A percentile compares a stretch with the other conserved stretches of the same genome.
Conservation (phyloP, 1,140 invertebrate species). For the Dryas iulia region DNA sequence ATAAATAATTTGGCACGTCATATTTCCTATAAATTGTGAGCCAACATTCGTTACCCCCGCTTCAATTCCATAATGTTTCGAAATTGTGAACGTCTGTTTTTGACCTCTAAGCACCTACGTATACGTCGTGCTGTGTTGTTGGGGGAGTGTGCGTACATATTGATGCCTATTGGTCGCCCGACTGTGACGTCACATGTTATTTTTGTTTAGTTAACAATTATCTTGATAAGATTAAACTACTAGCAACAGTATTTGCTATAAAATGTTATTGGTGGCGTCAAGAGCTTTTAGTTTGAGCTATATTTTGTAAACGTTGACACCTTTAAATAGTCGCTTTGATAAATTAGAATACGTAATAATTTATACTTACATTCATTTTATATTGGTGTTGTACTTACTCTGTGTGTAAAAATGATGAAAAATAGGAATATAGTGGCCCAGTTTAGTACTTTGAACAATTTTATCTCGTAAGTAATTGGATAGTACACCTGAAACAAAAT, state of each 20-base stretch:
- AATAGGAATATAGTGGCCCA: conserved; percentile 60
- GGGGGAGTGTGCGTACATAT: conserved; percentile 56
- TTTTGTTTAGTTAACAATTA: conserved; percentile 58
- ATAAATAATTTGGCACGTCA: conserved; percentile 19
- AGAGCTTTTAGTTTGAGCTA: conserved; percentile 44
- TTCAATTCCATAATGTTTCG: conserved; percentile 9
- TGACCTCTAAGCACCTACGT: conserved; percentile 39
- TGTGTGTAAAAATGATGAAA: conserved; percentile 46
- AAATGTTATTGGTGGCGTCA: conserved; percentile 37
- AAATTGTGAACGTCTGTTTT: conserved; percentile 35
- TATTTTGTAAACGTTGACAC: conserved; percentile 25
- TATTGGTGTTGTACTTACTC: background rate
- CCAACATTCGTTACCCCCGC: conserved; percentile 14
- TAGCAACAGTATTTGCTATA: conserved; percentile 41
- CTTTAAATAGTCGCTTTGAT: background rate
- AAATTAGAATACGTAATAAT: background rate
- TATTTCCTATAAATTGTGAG: conserved; percentile 2
- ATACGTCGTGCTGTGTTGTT: conserved; percentile 44
- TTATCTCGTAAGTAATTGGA: conserved; percentile 58
- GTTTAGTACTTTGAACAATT: conserved; percentile 46
- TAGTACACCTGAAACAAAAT: too few relatives aligned
- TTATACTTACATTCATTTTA: background rate
- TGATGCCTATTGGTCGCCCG: conserved; percentile 48
- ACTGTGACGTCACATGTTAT: conserved; percentile 59
- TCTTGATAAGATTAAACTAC: conserved; percentile 53